Conservation (phyloP, 2,888 invertebrate genomes). For the Callyntrura sp. region DNA sequence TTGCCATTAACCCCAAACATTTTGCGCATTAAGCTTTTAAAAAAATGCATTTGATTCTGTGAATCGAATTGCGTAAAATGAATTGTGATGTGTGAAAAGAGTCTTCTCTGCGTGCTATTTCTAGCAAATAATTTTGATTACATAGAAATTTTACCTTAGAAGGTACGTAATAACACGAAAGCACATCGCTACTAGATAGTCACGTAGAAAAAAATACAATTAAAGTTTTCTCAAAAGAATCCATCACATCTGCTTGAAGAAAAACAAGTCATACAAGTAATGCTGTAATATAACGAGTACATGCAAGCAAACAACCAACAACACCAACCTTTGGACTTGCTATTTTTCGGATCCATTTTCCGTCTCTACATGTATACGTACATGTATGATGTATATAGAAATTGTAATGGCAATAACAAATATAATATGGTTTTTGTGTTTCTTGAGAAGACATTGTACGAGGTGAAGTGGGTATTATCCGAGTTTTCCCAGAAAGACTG, state of each 20-base stretch:
- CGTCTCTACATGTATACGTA: background rate
- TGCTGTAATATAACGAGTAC: background rate
- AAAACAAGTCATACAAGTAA: slow-evolving; percentile 43
- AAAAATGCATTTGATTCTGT: slow-evolving; percentile 35
- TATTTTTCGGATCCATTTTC: background rate
- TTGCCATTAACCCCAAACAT: slow-evolving; percentile 28
- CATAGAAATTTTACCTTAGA: background rate
- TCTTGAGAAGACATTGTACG: slow-evolving; percentile 26
- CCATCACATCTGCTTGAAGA: background rate
- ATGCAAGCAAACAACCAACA: no score
- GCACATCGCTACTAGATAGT: background rate
- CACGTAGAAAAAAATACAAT: background rate
- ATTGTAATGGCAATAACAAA: background rate
- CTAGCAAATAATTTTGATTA: slow-evolving; percentile 8
- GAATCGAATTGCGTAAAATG: slow-evolving; percentile 39
- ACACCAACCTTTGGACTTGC: background rate
- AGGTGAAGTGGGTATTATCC: background rate
- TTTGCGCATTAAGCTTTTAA: slow-evolving; percentile 4
- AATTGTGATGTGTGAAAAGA: slow-evolving; percentile 16
- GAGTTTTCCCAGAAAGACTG: slow-evolving; percentile 37
- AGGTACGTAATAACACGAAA: background rate
- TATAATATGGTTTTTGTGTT: background rate
- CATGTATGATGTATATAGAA: background rate
- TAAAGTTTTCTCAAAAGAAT: slow-evolving; percentile 12
- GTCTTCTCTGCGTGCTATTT: slow-evolving; percentile 13